phyloP scores from a whole-genome alignment of 2,888 invertebrate genomes.

The Brassicogethes aeneus region DNA sequence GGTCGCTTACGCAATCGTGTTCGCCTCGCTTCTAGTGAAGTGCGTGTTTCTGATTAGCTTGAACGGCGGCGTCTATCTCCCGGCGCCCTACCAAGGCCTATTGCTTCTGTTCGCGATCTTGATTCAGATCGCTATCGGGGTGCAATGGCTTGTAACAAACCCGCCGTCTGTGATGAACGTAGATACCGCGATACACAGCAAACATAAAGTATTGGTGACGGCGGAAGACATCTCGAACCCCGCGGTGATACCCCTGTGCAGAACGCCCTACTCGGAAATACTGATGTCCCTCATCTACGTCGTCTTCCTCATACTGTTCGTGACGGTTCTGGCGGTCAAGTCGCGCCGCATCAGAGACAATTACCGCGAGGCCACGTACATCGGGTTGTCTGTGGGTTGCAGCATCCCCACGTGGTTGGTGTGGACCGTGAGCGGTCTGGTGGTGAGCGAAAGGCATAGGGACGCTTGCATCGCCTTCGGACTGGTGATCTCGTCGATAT shows the following conservation, averaged over 20 bases:
- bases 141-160: conserved; percentile 75
- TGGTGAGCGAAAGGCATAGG: conserved; percentile 67
- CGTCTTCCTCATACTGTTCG: conserved; percentile 74
- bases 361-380: conserved; percentile 87
- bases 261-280: conserved; percentile 61
- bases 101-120: conserved; percentile 84
- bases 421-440: conserved; percentile 75
- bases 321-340: conserved; percentile 74
- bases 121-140: conserved; percentile 79
- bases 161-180: conserved; percentile 55
- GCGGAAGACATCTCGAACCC: conserved; percentile 28
- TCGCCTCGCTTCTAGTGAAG: conserved; percentile 86
- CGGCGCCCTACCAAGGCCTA: conserved; percentile 85
- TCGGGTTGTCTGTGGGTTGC: conserved; percentile 79
- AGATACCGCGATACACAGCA: conserved; percentile 29
- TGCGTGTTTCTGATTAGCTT: conserved; percentile 88
- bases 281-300: conserved; percentile 75
- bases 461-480: conserved; percentile 89
- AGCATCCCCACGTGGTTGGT: conserved; percentile 80
- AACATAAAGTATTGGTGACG: conserved; percentile 37
- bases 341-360: conserved; percentile 87
- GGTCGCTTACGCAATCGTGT: conserved; percentile 75
- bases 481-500: conserved; percentile 71
- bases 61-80: conserved; percentile 84
- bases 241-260: conserved; percentile 46